Evolutionary conservation across 1,140 invertebrate genomes (phyloP).

Genomic region (Trichonephila clavata): DNA sequence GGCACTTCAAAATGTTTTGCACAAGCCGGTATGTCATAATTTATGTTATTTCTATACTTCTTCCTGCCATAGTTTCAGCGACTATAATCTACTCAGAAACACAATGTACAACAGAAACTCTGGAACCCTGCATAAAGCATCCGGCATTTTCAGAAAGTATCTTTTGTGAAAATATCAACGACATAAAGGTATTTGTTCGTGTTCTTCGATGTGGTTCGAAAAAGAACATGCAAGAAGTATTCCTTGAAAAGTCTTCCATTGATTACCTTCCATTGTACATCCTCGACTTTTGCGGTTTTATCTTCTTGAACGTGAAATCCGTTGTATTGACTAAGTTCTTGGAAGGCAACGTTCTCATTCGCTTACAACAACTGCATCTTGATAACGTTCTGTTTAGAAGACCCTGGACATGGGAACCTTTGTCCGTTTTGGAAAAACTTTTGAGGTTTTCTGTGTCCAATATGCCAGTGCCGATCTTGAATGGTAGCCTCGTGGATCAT

Average conservation of each 20-base stretch:
- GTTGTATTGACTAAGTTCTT: conserved; percentile 21
- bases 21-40: neutral
- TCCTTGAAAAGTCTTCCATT: conserved; percentile 43
- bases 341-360: conserved; percentile 51
- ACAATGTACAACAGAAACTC: neutral
- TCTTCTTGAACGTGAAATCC: conserved; percentile 54
- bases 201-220: conserved; percentile 39
- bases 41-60: neutral
- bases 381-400: conserved; percentile 29
- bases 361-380: conserved; percentile 36
- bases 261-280: conserved; percentile 50
- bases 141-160: conserved; percentile 21
- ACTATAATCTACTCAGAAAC: conserved; percentile 44
- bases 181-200: conserved; percentile 33
- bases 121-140: conserved; percentile 48
- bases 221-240: conserved; percentile 67
- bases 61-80: neutral
- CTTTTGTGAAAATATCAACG: conserved; percentile 55
- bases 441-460: conserved; percentile 39
- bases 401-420: conserved; percentile 39
- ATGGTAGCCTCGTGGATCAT: conserved; percentile 38
- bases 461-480: conserved; percentile 19
- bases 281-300: conserved; percentile 57
- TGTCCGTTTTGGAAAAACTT: conserved; percentile 17
- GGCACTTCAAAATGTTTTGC: neutral